Percentiles rank a stretch among this genome's conserved stretches.
Conservation (phyloP, 1,140 invertebrate genomes). For the Bombus impatiens region DNA sequence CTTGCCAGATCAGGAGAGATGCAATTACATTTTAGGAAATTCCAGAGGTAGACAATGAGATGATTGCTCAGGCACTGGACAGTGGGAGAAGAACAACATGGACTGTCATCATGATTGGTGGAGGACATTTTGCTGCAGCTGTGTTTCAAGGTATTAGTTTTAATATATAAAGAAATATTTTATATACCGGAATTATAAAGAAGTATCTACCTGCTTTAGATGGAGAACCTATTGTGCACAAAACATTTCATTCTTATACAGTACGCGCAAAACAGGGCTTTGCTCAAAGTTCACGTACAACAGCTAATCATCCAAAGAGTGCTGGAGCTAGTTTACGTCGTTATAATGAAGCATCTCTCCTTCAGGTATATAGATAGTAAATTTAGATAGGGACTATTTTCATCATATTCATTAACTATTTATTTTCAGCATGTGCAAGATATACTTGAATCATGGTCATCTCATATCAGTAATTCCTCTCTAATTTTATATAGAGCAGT, state of each 20-base stretch:
- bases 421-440: constrained; percentile 89
- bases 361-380: constrained; percentile 82
- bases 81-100: constrained; percentile 82
- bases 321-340: constrained; percentile 91
- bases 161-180: not conserved
- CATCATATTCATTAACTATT: not conserved
- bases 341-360: constrained; percentile 89
- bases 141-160: constrained; percentile 87
- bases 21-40: constrained; percentile 81
- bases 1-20: constrained; percentile 77
- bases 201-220: constrained; percentile 73
- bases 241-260: constrained; percentile 94
- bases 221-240: constrained; percentile 86
- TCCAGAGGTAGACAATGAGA: constrained; percentile 78
- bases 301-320: constrained; percentile 87
- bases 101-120: constrained; percentile 91
- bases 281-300: constrained; percentile 86
- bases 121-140: constrained; percentile 93
- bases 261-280: constrained; percentile 92
- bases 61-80: constrained; percentile 79
- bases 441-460: constrained; percentile 87
- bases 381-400: not conserved
- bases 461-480: constrained; percentile 86
- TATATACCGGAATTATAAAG: not conserved
- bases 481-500: constrained; percentile 91